Percentiles rank a stretch among this genome's conserved stretches.
These are phyloP conservation scores for Machaerirhynchus nigripectus DNA, from an alignment of 2,113 vertebrate species.

Conservation along the genomic window DNA sequence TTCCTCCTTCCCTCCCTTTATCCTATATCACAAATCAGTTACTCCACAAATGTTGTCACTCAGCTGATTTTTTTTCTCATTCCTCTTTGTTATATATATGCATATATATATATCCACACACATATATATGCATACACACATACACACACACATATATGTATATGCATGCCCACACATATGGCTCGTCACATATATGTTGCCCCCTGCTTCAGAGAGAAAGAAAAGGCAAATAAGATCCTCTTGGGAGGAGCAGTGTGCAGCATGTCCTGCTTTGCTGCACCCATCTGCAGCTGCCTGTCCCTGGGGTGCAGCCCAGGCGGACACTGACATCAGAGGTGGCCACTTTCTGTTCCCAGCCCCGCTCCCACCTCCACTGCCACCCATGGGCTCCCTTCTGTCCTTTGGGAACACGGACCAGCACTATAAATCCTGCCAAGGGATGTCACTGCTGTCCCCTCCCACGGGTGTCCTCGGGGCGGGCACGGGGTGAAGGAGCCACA, in stretches of 20 bases:
- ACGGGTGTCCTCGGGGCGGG: accelerated
- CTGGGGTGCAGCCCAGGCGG: accelerated
- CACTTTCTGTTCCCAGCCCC: neutral
- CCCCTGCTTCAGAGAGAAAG: neutral
- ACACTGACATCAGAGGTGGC: too few species aligned
- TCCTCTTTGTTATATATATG: neutral
- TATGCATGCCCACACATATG: too few species aligned
- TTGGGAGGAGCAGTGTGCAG: too few species aligned
- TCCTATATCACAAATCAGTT: neutral
- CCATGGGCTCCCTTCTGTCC: accelerated
- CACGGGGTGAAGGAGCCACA: accelerated
- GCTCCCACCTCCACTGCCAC: neutral
- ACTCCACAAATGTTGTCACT: neutral
- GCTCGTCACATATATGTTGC: neutral
- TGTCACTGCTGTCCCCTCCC: neutral
- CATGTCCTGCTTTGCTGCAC: accelerated
- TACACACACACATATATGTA: too few species aligned
- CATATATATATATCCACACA: neutral
- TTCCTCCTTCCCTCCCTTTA: neutral
- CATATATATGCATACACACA: too few species aligned
- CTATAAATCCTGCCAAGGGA: neutral
- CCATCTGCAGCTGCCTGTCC: neutral
- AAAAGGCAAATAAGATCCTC: accelerated
- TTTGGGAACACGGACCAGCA: accelerated
- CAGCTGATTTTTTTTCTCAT: neutral